Evolutionary conservation across 2,113 vertebrate species (phyloP).

Genomic region (Phodopus roborovskii): DNA sequence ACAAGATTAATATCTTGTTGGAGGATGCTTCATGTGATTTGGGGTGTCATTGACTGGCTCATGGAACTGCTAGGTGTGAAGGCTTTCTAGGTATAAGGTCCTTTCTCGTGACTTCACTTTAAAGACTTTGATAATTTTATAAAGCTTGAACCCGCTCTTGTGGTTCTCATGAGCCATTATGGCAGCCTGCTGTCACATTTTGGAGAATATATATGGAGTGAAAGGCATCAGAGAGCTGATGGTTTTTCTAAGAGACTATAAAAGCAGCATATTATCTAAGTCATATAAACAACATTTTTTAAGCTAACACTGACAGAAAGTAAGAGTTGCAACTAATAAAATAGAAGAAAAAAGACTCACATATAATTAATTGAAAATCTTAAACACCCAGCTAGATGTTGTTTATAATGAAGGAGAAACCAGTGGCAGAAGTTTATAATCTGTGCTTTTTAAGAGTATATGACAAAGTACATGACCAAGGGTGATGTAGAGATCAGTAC

Average conservation of each 20-base stretch:
- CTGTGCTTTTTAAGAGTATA: background rate
- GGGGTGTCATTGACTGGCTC: background rate
- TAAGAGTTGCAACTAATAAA: background rate
- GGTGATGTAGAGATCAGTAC: background rate
- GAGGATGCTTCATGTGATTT: background rate
- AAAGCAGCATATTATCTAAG: background rate
- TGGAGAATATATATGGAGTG: background rate
- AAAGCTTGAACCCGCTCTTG: background rate
- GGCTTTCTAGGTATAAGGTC: background rate
- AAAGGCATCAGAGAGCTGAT: background rate
- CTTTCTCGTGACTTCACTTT: background rate
- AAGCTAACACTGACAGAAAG: background rate
- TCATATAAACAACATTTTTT: background rate
- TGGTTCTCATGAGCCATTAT: background rate
- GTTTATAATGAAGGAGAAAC: background rate
- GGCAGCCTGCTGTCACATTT: background rate
- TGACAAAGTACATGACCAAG: background rate
- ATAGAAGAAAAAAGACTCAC: background rate
- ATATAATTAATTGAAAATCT: slow-evolving; percentile 10
- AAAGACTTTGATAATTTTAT: background rate
- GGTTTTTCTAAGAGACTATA: background rate
- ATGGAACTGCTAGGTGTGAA: background rate
- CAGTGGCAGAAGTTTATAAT: background rate
- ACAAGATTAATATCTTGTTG: background rate
- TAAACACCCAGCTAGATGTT: background rate